Conservation (phyloP, 2,113 vertebrate genomes). For the Phaetusa simplex region DNA sequence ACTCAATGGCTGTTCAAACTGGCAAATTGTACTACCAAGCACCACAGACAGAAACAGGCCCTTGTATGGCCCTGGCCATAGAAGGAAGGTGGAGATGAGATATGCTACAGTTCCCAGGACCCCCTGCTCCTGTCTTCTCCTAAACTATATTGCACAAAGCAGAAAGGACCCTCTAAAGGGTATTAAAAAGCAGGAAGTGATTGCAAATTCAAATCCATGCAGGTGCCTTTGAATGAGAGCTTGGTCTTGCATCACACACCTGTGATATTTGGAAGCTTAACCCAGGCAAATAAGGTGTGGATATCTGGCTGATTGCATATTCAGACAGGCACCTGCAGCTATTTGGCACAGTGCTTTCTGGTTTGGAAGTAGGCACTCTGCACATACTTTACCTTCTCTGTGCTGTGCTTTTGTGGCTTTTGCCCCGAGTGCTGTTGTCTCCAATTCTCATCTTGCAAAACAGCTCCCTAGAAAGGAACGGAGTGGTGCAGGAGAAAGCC, state of each 20-base stretch:
- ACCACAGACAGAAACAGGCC: not conserved
- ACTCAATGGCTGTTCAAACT: not conserved
- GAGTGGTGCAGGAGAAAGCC: not conserved
- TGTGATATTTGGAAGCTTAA: conserved; percentile 72
- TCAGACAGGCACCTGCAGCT: conserved; percentile 74
- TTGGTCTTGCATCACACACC: conserved; percentile 66
- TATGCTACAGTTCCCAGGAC: conserved; percentile 18
- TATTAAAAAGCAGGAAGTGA: conserved; percentile 66
- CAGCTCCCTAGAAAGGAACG: not conserved
- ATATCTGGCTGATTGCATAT: conserved; percentile 72
- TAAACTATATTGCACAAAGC: not conserved
- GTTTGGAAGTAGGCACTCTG: conserved; percentile 59
- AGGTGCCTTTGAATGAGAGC: conserved; percentile 69
- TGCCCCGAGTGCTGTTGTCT: conserved; percentile 30
- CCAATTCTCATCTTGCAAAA: conserved; percentile 28
- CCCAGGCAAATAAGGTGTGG: conserved; percentile 72
- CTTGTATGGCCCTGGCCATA: not conserved
- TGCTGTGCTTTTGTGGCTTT: conserved; percentile 38
- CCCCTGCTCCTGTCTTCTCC: not conserved
- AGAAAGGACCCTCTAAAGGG: conserved; percentile 44
- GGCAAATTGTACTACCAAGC: not conserved
- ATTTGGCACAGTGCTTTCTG: conserved; percentile 58
- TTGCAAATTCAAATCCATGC: conserved; percentile 67
- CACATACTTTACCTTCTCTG: conserved; percentile 42
- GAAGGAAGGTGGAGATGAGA: not conserved